Evolutionary conservation across 2,113 vertebrate species (phyloP), one percentile per base, ranked within the genome.

Genomic region (Gracilinanus agilis): DNA sequence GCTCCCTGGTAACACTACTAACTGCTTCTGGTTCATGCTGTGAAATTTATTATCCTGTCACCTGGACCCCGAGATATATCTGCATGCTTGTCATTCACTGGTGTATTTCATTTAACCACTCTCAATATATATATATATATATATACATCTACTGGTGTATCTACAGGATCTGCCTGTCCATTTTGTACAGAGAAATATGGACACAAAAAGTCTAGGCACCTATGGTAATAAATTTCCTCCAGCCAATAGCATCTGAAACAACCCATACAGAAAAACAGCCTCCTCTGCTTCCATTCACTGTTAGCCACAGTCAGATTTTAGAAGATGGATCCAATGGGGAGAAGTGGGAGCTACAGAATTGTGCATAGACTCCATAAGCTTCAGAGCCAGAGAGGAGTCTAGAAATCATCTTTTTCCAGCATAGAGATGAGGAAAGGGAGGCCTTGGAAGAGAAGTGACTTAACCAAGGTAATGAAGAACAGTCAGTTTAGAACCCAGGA

Each of bases 201-300:
- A 94, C 94, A 93, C 94, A 89, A 54, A 54, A 89, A 54, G 91
- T 93, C 95, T 94, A 56, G 0, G 94, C 97, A 95, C 94, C 96
- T 96, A 96, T 75, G 96, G 96, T 98, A 97, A 93, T 98, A 98
- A 98, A 98, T 97, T 93, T 96, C 75, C 75, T n/a, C 96, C 89
- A 92, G 89, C 97, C 89, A 90, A 93, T 16, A 54, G 93, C 29
- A 54, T 95, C 97, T 92, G 92, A 97, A 49, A 55, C 34, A 53
- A 40, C 53, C 27, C 10, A 54, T 90, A 96, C 90, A 92, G 96
- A 94, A 89, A 91, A 95, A 96, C 34, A 95, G 53, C 90, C n/a
- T 92, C 24, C 94, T 94, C 25, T 9, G 89, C 53, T 95, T 96
- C 97, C 91, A 97, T 96, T 94, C 21, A 27, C 94, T 96, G 93